Evolutionary conservation across 2,113 vertebrate species (phyloP).

Genomic region (Lophura nycthemera): DNA sequence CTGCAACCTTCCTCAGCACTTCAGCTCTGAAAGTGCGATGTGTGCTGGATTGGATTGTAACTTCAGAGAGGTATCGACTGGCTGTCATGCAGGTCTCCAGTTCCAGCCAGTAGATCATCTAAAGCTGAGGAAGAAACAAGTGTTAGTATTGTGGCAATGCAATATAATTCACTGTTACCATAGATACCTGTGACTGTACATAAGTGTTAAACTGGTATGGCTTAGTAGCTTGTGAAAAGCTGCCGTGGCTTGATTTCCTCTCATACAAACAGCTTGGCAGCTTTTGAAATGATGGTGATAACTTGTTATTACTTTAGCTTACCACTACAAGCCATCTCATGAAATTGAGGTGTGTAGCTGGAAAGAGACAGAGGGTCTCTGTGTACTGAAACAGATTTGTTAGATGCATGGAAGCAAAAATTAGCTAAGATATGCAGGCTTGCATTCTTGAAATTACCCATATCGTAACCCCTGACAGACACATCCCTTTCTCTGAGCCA

Average conservation of each 20-base stretch:
- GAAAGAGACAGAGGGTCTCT: neutral
- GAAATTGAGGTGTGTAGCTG: neutral
- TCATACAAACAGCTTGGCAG: neutral
- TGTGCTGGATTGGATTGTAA: neutral
- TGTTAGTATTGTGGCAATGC: neutral
- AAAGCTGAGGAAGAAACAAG: neutral
- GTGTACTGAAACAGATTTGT: neutral
- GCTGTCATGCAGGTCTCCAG: neutral
- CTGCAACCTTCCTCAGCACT: neutral
- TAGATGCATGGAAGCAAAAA: neutral
- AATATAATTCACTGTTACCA: conserved; percentile 21
- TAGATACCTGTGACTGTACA: conserved; percentile 15
- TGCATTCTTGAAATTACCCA: neutral
- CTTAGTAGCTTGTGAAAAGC: neutral
- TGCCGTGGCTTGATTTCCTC: neutral
- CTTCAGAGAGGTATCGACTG: neutral
- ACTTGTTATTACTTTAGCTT: neutral
- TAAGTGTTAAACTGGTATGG: neutral
- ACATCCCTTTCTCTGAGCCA: neutral
- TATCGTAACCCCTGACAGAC: neutral
- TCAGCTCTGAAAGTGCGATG: neutral
- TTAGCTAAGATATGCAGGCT: neutral
- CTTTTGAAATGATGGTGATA: neutral
- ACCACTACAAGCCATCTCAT: neutral
- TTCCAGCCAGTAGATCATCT: neutral